Percentiles rank a stretch among this genome's conserved stretches.
Evolutionary conservation across 2,888 invertebrate genomes (phyloP).

Genomic region (Agrenia bidenticulata): DNA sequence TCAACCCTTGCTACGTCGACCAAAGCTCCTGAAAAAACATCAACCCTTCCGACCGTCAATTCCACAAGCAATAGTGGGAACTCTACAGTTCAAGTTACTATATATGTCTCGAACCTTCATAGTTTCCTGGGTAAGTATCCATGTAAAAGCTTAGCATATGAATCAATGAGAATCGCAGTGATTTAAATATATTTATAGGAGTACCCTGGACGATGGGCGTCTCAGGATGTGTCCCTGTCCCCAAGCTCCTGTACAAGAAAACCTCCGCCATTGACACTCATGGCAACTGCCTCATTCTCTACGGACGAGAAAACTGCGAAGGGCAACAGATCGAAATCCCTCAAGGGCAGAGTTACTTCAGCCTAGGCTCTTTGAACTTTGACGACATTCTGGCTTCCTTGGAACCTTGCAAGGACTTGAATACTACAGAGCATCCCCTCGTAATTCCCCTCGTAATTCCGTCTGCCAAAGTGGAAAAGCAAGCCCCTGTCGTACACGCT

Average conservation of each 20-base stretch:
- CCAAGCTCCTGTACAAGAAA: conserved; percentile 29
- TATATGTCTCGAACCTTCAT: no score
- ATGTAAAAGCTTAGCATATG: no score
- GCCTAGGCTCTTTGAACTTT: conserved; percentile 29
- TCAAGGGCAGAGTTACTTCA: conserved; percentile 27
- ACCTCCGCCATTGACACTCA: conserved; percentile 34
- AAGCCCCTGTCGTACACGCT: neutral
- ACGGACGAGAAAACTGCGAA: conserved; percentile 23
- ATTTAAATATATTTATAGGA: no score
- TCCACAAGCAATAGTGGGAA: no score
- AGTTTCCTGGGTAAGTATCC: no score
- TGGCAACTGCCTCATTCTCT: conserved; percentile 33
- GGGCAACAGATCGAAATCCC: conserved; percentile 23
- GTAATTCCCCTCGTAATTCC: no score
- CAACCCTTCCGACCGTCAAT: no score
- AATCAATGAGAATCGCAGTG: no score
- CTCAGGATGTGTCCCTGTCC: conserved; percentile 26
- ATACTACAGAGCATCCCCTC: no score
- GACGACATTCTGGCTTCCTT: conserved; percentile 29
- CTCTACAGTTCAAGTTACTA: no score
- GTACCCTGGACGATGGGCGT: conserved; percentile 27
- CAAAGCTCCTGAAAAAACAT: no score
- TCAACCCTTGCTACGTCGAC: no score
- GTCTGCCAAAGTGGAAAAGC: neutral
- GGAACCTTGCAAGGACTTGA: conserved; percentile 12